phyloP scores from a whole-genome alignment of 2,888 invertebrate species.

The Drosophila vallismaia region DNA sequence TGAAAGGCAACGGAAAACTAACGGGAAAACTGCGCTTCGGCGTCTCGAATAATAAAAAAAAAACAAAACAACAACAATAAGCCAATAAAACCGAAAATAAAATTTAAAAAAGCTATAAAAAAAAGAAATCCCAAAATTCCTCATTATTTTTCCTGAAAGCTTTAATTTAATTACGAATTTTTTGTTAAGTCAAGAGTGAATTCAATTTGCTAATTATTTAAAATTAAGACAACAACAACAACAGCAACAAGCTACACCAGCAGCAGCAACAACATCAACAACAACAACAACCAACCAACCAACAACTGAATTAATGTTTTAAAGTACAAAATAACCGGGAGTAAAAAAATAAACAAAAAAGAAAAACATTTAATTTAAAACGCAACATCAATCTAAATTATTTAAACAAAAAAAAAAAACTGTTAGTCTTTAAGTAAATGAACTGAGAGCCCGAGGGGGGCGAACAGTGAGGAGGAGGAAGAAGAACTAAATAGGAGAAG shows the following conservation, averaged over 20 bases:
- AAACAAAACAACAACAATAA: constrained; percentile 26
- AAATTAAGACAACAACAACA: constrained; percentile 63
- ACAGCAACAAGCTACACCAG: constrained; percentile 64
- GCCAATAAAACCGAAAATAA: constrained; percentile 26
- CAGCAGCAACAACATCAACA: constrained; percentile 40
- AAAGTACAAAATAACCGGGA: constrained; percentile 82
- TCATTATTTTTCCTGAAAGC: constrained; percentile 74
- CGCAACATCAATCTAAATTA: constrained; percentile 78
- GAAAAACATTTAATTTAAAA: constrained; percentile 70
- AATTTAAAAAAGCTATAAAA: constrained; percentile 47
- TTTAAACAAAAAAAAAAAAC: constrained; percentile 56
- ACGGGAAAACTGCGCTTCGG: constrained; percentile 49
- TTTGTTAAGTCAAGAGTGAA: constrained; percentile 76
- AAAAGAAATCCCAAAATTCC: constrained; percentile 73
- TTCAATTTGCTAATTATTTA: constrained; percentile 70
- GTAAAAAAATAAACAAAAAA: constrained; percentile 63
- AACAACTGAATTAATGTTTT: constrained; percentile 82
- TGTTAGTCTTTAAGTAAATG: constrained; percentile 31
- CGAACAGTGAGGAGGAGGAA: constrained; percentile 28
- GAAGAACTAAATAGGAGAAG: constrained; percentile 25
- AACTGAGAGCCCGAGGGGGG: constrained; percentile 17
- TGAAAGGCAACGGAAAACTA: constrained; percentile 30
- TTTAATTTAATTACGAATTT: constrained; percentile 79
- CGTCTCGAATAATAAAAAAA: constrained; percentile 62
- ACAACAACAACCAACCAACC: constrained; percentile 56